Conservation (phyloP, 2,888 invertebrate genomes). For the Agrotis segetum region DNA sequence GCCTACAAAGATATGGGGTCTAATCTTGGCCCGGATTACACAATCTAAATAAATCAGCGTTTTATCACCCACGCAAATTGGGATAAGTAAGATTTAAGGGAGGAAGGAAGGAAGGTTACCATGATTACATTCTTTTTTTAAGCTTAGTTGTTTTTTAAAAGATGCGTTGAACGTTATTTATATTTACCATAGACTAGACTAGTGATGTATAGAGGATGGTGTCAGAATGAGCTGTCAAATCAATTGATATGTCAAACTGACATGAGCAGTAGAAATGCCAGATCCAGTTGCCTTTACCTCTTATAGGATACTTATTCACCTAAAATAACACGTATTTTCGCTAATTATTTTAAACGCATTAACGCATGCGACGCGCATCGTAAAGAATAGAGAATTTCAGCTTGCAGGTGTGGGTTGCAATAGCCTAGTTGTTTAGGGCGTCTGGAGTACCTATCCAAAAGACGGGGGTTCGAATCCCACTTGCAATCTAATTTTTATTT, state of each 20-base stretch:
- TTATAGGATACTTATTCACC: no score
- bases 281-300: no score
- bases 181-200: conserved; percentile 1
- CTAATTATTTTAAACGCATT: no score
- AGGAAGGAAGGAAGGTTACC: conserved; percentile 15
- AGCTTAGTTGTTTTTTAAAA: conserved; percentile 27
- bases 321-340: no score
- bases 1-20: conserved; percentile 14
- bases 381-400: no score
- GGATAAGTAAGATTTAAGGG: conserved; percentile 56
- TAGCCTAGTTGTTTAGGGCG: no score
- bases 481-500: no score
- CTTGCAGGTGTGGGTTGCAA: no score
- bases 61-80: conserved; percentile 55
- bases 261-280: background rate
- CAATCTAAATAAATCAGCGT: conserved; percentile 56
- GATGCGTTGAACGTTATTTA: background rate
- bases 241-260: background rate
- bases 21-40: conserved; percentile 47
- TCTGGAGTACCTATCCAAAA: no score
- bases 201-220: background rate
- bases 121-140: conserved; percentile 43
- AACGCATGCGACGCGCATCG: no score
- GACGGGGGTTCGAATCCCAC: no score
- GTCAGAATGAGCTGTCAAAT: conserved; percentile 16